Evolutionary conservation across 2,113 vertebrate species (phyloP).

Genomic region (Chloropsis hardwickii): DNA sequence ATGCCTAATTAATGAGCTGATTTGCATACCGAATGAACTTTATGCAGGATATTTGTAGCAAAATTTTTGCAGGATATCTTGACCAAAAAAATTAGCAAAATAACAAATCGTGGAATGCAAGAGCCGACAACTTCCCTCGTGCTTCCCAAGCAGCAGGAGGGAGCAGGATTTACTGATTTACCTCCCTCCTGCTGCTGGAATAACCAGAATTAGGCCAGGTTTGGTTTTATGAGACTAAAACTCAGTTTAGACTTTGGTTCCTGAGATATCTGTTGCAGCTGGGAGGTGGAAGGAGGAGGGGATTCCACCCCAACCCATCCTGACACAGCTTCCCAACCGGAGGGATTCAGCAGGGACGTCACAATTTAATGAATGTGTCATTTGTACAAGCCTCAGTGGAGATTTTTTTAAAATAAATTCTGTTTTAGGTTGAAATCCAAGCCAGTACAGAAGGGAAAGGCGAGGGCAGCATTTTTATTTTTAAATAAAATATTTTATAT

Average conservation of each 20-base stretch:
- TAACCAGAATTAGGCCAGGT: not conserved
- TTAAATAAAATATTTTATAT: not conserved
- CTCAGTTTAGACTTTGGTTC: not conserved
- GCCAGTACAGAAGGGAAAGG: not conserved
- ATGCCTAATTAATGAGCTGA: not conserved
- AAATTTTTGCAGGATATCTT: not conserved
- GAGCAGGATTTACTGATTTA: not conserved
- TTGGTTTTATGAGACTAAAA: not conserved
- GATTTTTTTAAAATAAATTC: not conserved
- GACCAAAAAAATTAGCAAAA: not conserved
- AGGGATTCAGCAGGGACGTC: not conserved
- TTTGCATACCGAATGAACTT: not conserved
- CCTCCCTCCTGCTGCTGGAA: not conserved
- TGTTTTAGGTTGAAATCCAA: not conserved
- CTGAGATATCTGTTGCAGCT: not conserved
- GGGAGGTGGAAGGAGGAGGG: not conserved
- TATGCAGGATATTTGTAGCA: not conserved
- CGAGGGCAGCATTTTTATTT: not conserved
- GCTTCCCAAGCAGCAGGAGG: not conserved
- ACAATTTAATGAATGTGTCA: rapidly evolving
- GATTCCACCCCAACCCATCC: not conserved
- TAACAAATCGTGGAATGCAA: not conserved
- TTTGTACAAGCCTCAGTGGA: not conserved
- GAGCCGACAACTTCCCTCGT: not conserved
- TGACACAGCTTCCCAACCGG: not conserved